Percentiles rank a stretch among this genome's conserved stretches.
Conservation (phyloP, 2,888 invertebrate genomes). For the Sycophila texana region DNA sequence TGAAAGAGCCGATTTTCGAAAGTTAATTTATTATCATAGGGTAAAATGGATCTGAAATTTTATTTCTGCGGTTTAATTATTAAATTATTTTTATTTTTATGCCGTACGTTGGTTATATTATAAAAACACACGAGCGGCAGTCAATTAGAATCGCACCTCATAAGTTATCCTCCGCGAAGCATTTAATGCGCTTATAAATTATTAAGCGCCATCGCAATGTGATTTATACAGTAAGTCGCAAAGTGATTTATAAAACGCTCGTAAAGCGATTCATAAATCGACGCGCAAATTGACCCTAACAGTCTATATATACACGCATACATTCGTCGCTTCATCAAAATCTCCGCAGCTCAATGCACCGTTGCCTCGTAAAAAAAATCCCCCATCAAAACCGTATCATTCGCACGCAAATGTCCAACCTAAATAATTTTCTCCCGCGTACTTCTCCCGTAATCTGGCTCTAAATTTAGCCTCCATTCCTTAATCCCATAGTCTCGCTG, state of each 20-base stretch:
- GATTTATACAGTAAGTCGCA: slow-evolving; percentile 15
- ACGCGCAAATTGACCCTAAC: slow-evolving; percentile 7
- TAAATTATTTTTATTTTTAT: too few relatives aligned
- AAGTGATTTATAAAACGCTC: slow-evolving; percentile 37
- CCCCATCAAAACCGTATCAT: background rate
- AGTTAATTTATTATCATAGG: too few relatives aligned
- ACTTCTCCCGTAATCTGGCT: too few relatives aligned
- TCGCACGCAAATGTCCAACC: too few relatives aligned
- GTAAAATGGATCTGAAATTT: too few relatives aligned
- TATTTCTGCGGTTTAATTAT: too few relatives aligned
- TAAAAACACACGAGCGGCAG: slow-evolving; percentile 8
- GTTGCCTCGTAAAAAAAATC: slow-evolving; percentile 4
- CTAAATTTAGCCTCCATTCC: too few relatives aligned
- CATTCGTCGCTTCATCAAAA: slow-evolving; percentile 19
- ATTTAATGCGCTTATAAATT: slow-evolving; percentile 17
- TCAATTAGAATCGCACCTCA: slow-evolving; percentile 27
- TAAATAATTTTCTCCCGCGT: too few relatives aligned
- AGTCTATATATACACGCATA: background rate
- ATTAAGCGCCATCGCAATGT: background rate
- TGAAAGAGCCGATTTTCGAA: too few relatives aligned
- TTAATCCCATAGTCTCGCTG: too few relatives aligned
- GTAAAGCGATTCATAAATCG: background rate
- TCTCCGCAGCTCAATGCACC: slow-evolving; percentile 13
- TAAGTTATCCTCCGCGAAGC: slow-evolving; percentile 10
- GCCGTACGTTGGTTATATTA: slow-evolving; percentile 6